phyloP scores from a whole-genome alignment of 2,113 vertebrate species.

The Equus quagga region DNA sequence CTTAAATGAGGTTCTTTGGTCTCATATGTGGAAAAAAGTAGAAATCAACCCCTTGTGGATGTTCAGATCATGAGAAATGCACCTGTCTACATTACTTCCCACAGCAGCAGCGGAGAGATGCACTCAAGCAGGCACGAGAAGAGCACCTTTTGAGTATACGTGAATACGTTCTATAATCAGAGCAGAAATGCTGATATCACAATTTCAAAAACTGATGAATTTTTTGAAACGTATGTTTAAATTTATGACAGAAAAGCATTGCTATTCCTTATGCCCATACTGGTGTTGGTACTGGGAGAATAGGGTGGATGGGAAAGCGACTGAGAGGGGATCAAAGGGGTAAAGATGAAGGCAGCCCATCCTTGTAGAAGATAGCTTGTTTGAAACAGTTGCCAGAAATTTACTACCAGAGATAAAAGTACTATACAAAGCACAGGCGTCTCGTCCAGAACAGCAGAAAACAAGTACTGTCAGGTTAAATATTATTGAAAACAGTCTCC shows the following conservation, averaged over 20 bases:
- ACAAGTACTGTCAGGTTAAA: neutral
- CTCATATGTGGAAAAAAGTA: slow-evolving; percentile 75
- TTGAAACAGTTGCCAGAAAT: neutral
- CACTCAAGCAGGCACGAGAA: neutral
- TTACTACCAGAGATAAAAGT: neutral
- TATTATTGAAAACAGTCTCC: neutral
- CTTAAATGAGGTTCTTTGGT: slow-evolving; percentile 81
- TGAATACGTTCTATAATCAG: slow-evolving; percentile 11
- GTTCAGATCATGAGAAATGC: slow-evolving; percentile 70
- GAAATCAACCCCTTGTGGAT: slow-evolving; percentile 68
- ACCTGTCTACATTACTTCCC: slow-evolving; percentile 61
- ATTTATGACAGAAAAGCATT: neutral
- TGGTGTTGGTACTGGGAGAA: neutral
- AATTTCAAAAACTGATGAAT: neutral
- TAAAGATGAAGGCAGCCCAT: neutral
- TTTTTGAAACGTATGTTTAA: neutral
- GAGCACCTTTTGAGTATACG: neutral
- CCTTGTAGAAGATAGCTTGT: neutral
- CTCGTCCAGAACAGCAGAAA: neutral
- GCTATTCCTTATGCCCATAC: neutral
- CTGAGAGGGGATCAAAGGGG: neutral
- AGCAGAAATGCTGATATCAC: neutral
- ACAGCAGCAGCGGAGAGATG: neutral
- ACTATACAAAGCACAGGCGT: neutral
- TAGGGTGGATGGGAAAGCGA: neutral